These are phyloP conservation scores for Neomorphus geoffroyi DNA, from an alignment of 2,797 vertebrate genomes.

Conservation along the genomic window DNA sequence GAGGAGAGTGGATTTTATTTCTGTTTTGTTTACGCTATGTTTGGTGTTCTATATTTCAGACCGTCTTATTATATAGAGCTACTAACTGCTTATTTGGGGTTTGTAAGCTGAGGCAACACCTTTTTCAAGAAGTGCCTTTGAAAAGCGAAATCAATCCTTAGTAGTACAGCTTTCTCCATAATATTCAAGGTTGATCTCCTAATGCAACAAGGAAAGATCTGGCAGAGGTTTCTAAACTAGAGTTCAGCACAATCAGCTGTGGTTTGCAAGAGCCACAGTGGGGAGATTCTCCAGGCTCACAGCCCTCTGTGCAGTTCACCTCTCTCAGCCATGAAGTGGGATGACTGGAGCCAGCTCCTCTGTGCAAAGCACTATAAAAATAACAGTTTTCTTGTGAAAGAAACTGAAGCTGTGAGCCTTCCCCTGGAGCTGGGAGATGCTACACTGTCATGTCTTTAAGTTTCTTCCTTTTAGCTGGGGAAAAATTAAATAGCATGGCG, in stretches of 20 bases:
- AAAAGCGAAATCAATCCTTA: neutral
- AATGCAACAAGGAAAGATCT: neutral
- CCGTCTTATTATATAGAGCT: neutral
- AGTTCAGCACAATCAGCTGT: neutral
- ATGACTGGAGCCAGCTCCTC: neutral
- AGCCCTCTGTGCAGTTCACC: neutral
- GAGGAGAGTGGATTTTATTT: neutral
- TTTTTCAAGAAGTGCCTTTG: neutral
- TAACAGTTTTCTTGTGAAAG: neutral
- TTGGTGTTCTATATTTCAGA: neutral
- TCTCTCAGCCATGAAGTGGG: neutral
- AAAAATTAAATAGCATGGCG: rapidly evolving
- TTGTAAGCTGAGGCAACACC: neutral
- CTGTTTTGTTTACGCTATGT: neutral
- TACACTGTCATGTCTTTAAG: neutral
- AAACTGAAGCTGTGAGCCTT: neutral
- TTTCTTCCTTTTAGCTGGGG: neutral
- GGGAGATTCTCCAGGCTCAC: neutral
- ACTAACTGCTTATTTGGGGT: neutral
- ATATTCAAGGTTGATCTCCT: neutral
- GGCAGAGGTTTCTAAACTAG: neutral
- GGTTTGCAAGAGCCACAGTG: rapidly evolving
- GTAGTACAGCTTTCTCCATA: neutral
- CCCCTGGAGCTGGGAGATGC: neutral
- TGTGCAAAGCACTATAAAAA: neutral